Evolutionary conservation across 1,140 invertebrate species (phyloP), one percentile per base, ranked within the genome.

Genomic region (Thaumetopoea pityocampa): DNA sequence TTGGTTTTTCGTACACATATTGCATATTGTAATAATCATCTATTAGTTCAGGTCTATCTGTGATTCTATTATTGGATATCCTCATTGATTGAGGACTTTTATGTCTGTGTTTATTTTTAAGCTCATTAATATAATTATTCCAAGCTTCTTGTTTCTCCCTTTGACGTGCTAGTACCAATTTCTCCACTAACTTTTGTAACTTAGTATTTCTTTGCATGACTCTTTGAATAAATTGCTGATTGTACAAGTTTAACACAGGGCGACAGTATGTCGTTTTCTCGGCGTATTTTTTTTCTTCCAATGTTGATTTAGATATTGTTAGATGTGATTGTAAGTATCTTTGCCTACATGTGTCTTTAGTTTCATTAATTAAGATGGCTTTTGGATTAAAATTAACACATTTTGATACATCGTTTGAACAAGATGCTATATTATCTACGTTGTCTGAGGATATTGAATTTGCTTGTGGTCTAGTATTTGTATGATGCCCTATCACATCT

Each of bases 221-320:
- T 52, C 65, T 77, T 12, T 49, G 48, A 29, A 74, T 27, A 35
- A 65, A 67, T 14, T 70, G 41, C 45, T 70, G 46, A 36, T 67
- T 67, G 26, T 67, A 64, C 11, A 40, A 41, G 32, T 62, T 62
- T 2, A 38, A 1, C 5, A 62, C 29, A n/a, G 74, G 69, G 3
- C 66, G 63, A 22, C 69, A 79, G 24, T 76, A 72, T 1, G 71
- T 74, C 1, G 49, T 47, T 53, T 79, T 74, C 17, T 76, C 69
- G 7, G 37, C 40, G 37, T n/a, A 41, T 12, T 40, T 12, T 23
- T 51, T 58, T 36, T 45, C 44, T 20, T 34, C 33, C 9, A 2
- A 11, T 5, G 3, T 16, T 1, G 11, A 1, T 4, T 4, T 1
- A 5, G 10, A 24, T 10, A 5, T 23, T 12, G 11, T 14, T 9